Evolutionary conservation across 2,888 invertebrate species (phyloP).

Genomic region (Xanthorhoe designata): DNA sequence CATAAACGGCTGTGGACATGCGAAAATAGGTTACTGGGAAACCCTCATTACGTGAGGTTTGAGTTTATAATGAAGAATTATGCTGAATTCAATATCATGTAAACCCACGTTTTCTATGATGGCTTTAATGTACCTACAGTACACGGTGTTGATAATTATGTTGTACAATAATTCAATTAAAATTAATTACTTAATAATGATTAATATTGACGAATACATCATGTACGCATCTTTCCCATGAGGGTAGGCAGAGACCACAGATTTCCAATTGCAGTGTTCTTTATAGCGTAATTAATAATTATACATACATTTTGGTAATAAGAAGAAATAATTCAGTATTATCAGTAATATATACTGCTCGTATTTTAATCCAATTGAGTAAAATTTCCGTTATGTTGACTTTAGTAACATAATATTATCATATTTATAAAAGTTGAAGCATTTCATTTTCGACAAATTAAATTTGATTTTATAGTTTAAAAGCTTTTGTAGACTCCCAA

Average conservation of each 20-base stretch:
- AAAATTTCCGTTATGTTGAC: not conserved
- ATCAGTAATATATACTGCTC: not conserved
- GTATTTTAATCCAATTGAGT: not conserved
- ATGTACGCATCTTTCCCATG: too few species aligned
- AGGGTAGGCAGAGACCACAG: too few species aligned
- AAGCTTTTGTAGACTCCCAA: not conserved
- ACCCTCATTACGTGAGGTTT: conserved; percentile 4
- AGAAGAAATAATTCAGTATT: too few species aligned
- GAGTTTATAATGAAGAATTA: not conserved
- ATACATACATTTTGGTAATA: too few species aligned
- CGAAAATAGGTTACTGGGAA: conserved; percentile 16
- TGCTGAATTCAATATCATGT: not conserved
- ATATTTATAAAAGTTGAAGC: not conserved
- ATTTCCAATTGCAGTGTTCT: too few species aligned
- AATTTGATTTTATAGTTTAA: not conserved
- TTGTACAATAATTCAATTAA: too few species aligned
- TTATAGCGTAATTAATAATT: too few species aligned
- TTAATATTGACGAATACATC: too few species aligned
- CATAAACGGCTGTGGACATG: conserved; percentile 2
- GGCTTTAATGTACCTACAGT: not conserved
- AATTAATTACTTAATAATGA: too few species aligned
- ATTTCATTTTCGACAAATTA: not conserved
- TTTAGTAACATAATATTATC: not conserved
- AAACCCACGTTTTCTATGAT: not conserved
- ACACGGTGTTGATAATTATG: too few species aligned